Percentiles rank a stretch among this genome's conserved stretches.
phyloP scores from a whole-genome alignment of 2,797 vertebrate species.

The Ara ararauna region DNA sequence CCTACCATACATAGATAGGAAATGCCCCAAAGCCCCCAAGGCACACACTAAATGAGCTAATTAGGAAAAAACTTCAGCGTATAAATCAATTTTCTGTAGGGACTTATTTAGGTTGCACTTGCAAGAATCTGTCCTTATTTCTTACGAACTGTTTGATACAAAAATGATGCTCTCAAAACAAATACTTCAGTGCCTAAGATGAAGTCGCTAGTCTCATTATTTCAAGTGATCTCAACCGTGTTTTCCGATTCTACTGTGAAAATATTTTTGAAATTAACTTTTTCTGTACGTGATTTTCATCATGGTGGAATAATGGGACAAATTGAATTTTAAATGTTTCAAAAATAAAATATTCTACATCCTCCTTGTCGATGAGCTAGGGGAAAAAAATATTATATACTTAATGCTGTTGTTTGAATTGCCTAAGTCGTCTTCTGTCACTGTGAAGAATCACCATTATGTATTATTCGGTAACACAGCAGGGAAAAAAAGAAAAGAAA shows the following conservation, averaged over 20 bases:
- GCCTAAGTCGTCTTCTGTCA: background rate
- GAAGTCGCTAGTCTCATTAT: background rate
- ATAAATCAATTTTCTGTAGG: background rate
- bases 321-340: background rate
- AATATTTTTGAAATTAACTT: background rate
- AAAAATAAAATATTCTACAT: background rate
- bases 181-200: background rate
- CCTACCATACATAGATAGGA: background rate
- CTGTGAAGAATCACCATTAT: background rate
- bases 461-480: background rate
- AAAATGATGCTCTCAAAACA: background rate
- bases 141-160: background rate
- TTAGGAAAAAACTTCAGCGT: background rate
- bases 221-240: background rate
- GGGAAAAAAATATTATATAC: too few relatives aligned
- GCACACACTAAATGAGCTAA: constrained; percentile 1
- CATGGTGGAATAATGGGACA: background rate
- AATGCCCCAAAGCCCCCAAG: background rate
- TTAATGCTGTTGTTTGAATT: background rate
- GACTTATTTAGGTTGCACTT: background rate
- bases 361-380: background rate
- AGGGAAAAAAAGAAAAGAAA: background rate
- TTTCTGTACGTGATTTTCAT: background rate
- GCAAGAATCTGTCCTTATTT: background rate
- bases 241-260: background rate